Evolutionary conservation across 2,888 invertebrate genomes (phyloP).

Genomic region (Acrobasis suavella): DNA sequence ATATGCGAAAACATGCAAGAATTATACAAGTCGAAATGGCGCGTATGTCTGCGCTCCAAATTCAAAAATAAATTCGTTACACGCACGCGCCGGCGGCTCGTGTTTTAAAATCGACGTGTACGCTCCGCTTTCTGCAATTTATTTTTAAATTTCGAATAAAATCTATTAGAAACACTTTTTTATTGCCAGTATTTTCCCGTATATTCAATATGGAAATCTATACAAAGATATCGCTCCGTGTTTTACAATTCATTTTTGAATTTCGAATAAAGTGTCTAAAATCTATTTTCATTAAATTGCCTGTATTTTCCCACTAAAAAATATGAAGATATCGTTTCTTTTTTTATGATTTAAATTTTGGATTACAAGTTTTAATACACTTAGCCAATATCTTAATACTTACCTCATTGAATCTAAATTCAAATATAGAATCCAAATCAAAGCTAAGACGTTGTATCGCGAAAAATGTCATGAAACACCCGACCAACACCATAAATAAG

Average conservation of each 20-base stretch:
- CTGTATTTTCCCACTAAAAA: too few relatives aligned
- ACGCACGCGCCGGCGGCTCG: slow-evolving; percentile 63
- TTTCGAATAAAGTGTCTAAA: too few relatives aligned
- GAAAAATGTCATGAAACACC: slow-evolving; percentile 15
- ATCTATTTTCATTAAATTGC: too few relatives aligned
- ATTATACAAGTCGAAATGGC: slow-evolving; percentile 73
- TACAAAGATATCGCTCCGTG: too few relatives aligned
- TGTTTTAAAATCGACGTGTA: slow-evolving; percentile 75
- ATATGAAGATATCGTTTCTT: too few relatives aligned
- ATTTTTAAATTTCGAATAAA: slow-evolving; percentile 33
- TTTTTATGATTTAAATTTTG: not conserved
- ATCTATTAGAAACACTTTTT: not conserved
- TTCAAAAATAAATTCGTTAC: slow-evolving; percentile 81
- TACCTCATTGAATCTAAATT: too few relatives aligned
- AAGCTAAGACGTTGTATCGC: not conserved
- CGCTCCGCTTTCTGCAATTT: slow-evolving; percentile 39
- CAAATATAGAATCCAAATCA: slow-evolving; percentile 6
- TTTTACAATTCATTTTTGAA: too few relatives aligned
- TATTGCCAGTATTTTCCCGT: slow-evolving; percentile 6
- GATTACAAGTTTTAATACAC: too few relatives aligned
- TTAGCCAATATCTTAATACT: too few relatives aligned
- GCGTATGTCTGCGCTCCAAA: slow-evolving; percentile 80
- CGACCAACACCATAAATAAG: slow-evolving; percentile 31
- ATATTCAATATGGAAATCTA: too few relatives aligned
- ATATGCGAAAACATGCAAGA: slow-evolving; percentile 60